Base-by-base conservation (phyloP, 1,140 invertebrate genomes). In the Nixonia krombeini region DNA sequence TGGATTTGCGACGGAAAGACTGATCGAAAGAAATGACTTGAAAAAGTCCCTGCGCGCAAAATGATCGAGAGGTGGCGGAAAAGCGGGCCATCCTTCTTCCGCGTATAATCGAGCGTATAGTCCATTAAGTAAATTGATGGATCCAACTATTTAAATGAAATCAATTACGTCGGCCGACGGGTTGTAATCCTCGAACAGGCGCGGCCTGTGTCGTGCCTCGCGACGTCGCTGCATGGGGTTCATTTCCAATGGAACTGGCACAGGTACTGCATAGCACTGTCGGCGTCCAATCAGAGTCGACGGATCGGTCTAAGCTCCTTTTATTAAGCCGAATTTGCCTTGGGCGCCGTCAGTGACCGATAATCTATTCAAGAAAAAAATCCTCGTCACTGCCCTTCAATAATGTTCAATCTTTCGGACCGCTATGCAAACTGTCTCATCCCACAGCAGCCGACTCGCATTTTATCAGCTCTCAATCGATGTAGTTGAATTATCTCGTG, bases 301-400 rank as follows among this genome's bases (percentile, higher is more conserved):
- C 50, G 55, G 49, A 68, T 75, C 52, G 59, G 53, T 72, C 47
- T 76, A 76, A 76, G 74, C 76, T 66, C 62, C 51, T 63, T 72
- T 77, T 72, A 78, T 80, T 77, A 77, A 62, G 70, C 59, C 52
- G 69, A 79, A 80, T 80, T 77, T 73, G 68, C 74, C 61, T 65
- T 25, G 42, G 52, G 61, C 45, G 51, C 57, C 52, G 62, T 59
- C 66, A 69, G 66, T 69, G 66, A 65, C 66, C 57, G 66, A 69
- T 73, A 73, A 73, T 73, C 62, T 62, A 46, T 51, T 56, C 25
- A 66, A 62, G 53, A 40, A 59, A 66, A 69, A 69, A 65, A 61
- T 61, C 46, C 59, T 38, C 64, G 59, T 70, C 67, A 70, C 46
- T 64, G 61, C 56, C 63, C 56, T 50, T 56, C 59, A 64, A 70